Evolutionary conservation across 1,140 invertebrate genomes (phyloP).

Genomic region (Chrysomallon squamiferum): DNA sequence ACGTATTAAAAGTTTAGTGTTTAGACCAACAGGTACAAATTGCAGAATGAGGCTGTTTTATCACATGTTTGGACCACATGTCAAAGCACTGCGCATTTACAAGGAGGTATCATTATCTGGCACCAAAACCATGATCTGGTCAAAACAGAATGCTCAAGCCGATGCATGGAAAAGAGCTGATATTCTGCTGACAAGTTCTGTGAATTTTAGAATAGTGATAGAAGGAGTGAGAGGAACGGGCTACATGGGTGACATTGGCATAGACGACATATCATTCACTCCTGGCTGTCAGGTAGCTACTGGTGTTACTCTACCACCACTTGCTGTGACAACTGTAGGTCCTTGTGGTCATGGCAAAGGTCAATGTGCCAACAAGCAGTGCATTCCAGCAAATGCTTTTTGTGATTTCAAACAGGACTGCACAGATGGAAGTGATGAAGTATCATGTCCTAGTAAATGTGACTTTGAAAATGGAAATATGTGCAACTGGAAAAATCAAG

Average conservation of each 20-base stretch:
- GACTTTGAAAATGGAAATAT: constrained; percentile 42
- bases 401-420: constrained; percentile 76
- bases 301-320: constrained; percentile 29
- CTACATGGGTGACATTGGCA: constrained; percentile 75
- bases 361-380: constrained; percentile 38
- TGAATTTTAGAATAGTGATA: constrained; percentile 20
- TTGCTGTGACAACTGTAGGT: constrained; percentile 31
- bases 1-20: constrained; percentile 66
- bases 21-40: constrained; percentile 18
- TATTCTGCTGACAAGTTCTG: constrained; percentile 24
- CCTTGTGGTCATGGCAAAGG: constrained; percentile 43
- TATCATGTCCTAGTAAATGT: constrained; percentile 34
- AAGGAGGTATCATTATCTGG: constrained; percentile 18
- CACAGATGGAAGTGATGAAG: constrained; percentile 42
- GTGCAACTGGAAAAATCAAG: constrained; percentile 44
- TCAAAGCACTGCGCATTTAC: constrained; percentile 50
- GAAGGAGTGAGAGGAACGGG: constrained; percentile 73
- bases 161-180: constrained; percentile 45
- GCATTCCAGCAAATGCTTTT: constrained; percentile 30
- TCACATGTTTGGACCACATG: constrained; percentile 56
- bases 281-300: constrained; percentile 38
- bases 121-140: constrained; percentile 10
- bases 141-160: constrained; percentile 13
- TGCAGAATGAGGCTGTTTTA: constrained; percentile 62
- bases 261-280: constrained; percentile 73